Evolutionary conservation across 2,797 vertebrate species (phyloP).

Genomic region (Buceros bicornis): DNA sequence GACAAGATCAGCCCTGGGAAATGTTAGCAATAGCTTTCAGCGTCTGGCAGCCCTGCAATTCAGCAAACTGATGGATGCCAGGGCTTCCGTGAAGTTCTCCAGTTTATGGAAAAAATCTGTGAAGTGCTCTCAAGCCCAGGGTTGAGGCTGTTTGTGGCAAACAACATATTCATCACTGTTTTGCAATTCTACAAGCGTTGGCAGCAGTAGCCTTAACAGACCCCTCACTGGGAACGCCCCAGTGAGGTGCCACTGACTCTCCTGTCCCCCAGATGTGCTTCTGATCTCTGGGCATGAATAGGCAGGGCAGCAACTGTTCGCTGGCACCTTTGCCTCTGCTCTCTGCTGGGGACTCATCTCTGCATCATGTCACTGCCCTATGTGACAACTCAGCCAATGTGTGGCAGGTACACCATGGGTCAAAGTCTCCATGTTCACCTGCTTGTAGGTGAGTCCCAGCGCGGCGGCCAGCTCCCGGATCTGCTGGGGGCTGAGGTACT

Average conservation of each 20-base stretch:
- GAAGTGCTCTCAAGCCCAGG: background rate
- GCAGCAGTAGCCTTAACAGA: background rate
- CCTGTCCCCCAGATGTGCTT: background rate
- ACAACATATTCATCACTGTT: background rate
- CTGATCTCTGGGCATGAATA: background rate
- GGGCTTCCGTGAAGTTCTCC: background rate
- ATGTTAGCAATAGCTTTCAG: background rate
- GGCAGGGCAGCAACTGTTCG: background rate
- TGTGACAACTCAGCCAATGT: background rate
- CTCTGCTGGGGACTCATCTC: background rate
- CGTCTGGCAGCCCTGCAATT: background rate
- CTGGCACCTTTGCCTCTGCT: background rate
- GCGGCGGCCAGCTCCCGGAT: constrained; percentile 87
- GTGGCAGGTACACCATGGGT: background rate
- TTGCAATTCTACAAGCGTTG: background rate
- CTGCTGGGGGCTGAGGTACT: constrained; percentile 90
- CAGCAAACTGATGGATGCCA: background rate
- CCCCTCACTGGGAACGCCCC: background rate
- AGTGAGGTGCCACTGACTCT: background rate
- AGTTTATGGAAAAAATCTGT: background rate
- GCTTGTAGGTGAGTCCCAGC: constrained; percentile 90
- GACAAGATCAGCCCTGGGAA: background rate
- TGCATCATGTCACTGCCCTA: background rate
- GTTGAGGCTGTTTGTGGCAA: background rate
- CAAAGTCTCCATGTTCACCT: constrained; percentile 75